Percentiles rank a stretch among this genome's conserved stretches.
Evolutionary conservation across 2,888 invertebrate genomes (phyloP).

Genomic region (Oscheius sp.): DNA sequence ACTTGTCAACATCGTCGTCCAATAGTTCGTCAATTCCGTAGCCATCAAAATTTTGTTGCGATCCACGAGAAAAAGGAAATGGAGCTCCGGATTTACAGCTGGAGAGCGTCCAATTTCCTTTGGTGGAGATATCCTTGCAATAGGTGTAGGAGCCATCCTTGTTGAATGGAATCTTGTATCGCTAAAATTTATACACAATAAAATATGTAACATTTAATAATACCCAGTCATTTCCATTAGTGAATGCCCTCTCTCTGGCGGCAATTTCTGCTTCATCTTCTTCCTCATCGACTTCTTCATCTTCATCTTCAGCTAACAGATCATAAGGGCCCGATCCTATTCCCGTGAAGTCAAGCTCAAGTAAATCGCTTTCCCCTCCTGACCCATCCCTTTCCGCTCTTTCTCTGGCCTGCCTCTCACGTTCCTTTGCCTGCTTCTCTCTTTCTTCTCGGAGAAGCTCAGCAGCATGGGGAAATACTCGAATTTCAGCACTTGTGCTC

Average conservation of each 20-base stretch:
- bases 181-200: conserved; percentile 12
- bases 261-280: not conserved
- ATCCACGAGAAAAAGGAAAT: too few relatives aligned
- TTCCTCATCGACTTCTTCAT: conserved; percentile 3
- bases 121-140: conserved; percentile 84
- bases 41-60: conserved; percentile 77
- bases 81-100: conserved; percentile 87
- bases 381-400: too few relatives aligned
- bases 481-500: too few relatives aligned
- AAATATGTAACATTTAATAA: too few relatives aligned
- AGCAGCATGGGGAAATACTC: too few relatives aligned
- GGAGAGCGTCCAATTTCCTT: conserved; percentile 96
- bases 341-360: too few relatives aligned
- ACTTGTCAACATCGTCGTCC: conserved; percentile 94
- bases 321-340: too few relatives aligned
- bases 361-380: too few relatives aligned
- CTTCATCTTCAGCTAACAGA: too few relatives aligned
- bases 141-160: not conserved
- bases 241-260: not conserved
- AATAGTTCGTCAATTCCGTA: conserved; percentile 96
- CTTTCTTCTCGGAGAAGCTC: too few relatives aligned
- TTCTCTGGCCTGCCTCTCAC: too few relatives aligned
- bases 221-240: conserved; percentile 19
- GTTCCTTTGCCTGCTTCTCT: too few relatives aligned
- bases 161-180: conserved; percentile 4